Evolutionary conservation across 2,797 vertebrate genomes (phyloP).

Genomic region (Bradypodion ventrale): DNA sequence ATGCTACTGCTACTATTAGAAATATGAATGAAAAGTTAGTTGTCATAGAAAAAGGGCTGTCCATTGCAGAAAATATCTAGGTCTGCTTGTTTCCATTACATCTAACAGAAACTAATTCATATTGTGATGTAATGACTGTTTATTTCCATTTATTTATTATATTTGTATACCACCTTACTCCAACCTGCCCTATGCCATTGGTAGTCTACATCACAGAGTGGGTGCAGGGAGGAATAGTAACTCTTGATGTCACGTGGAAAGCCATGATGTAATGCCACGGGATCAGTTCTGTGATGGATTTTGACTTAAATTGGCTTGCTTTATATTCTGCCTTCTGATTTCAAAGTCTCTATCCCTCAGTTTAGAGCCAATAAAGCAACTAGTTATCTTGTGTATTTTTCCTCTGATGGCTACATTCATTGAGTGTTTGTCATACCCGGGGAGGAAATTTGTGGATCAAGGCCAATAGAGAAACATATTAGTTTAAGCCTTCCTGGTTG

Average conservation of each 20-base stretch:
- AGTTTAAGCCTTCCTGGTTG: background rate
- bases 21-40: too few relatives aligned
- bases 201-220: background rate
- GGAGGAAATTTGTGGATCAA: background rate
- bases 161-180: too few relatives aligned
- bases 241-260: background rate
- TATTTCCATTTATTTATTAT: background rate
- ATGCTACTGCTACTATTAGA: too few relatives aligned
- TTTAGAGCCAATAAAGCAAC: background rate
- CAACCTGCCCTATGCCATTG: background rate
- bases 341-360: background rate
- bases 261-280: background rate
- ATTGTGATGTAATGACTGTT: background rate
- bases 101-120: background rate
- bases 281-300: background rate
- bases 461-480: background rate
- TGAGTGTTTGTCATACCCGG: background rate
- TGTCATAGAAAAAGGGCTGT: background rate
- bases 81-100: background rate
- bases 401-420: background rate
- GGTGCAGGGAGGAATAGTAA: background rate
- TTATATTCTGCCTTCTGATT: background rate
- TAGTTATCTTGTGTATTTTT: background rate
- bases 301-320: background rate
- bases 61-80: background rate